Base-by-base conservation (phyloP, 2,888 invertebrate species). In the Microchrysa polita region DNA sequence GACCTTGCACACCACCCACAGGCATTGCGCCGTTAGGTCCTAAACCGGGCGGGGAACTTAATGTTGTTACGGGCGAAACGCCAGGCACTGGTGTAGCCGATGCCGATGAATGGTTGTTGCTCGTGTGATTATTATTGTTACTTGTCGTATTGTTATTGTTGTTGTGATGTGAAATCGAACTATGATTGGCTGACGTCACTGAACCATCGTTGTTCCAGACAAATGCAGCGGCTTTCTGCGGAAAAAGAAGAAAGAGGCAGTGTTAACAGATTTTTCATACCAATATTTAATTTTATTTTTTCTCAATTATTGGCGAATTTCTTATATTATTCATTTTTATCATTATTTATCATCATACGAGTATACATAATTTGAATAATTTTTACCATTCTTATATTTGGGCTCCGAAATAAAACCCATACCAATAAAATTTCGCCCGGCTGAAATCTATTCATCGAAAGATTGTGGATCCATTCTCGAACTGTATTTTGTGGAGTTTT, bases 161-260 rank as follows among this genome's bases (percentile, higher is more conserved):
- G 14, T 77, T 77, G 63, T 76, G 75, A 65, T 78, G 75, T 53
- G 75, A 71, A 42, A 74, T 75, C 52, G 77, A 65, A 48, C 55
- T 72, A 7, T 77, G 76, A 34, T 75, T 72, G 34, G 77, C 73
- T 18, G 79, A 76, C 52, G 77, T 76, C 74, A 77, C 71, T 75
- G 78, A 76, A 73, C 74, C 74, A 73, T 87, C 87, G 61, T 86
- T 87, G 75, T 87, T 87, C 89, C 88, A 88, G 79, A 87, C 87
- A 80, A 88, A 88, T 82, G 88, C 88, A 81, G 88, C 87, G 75
- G 88, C 87, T 87, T 91, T 91, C 91, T 91, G 88, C n/a, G 78
- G 90, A 89, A 84, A 77, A 78, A 52, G 23, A 48, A 52, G n/a
- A 67, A 23, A 60, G 14, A 60, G 27, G 2, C 27, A 34, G 7